Evolutionary conservation across 2,113 vertebrate species (phyloP), one percentile per base, ranked within the genome.

Genomic region (Ophthalmotilapia sp.): DNA sequence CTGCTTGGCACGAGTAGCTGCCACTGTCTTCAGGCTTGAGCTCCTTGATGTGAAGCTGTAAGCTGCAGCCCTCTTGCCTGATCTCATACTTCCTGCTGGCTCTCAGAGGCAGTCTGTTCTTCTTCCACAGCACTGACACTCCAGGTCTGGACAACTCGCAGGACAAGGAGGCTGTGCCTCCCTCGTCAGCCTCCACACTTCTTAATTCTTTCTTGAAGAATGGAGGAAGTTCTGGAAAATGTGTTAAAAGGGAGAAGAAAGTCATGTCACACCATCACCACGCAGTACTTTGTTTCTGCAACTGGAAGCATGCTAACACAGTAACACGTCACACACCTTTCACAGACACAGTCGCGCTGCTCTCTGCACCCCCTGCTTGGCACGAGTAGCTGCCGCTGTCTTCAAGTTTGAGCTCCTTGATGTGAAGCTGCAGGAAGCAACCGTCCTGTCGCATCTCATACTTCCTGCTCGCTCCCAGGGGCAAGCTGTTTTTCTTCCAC

Each of bases 401-500:
- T 68, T 93, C 92, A 49, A 33, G 87, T 83, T 84, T 93, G 65
- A 98, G 88, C 6, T 13, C 86, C 77, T 89, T 87, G 85, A 96
- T 93, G 53, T 90, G 75, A 1, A 96, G 94, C 86, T 94, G 91
- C 2, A 95, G 90, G 31, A 95, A 36, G 73, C 94, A 94, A 65
- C 94, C 90, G 8, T 95, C 86, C 36, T 96, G 94, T 55, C 89
- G 97, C 96, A 96, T 97, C 88, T 90, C 96, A 62, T n/a, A 86
- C 83, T 95, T 96, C 75, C 87, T 95, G 90, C 89, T 91, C 10
- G 88, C 3, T 2, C 38, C 95, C 1, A 99, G 95, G 2, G 95
- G 77, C 6, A 62, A 68, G 0, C 93, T 95, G 86, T 94, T 91
- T 86, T 93, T 96, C 88, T 90, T 95, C 96, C 96, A 96, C 5